These are phyloP conservation scores for Acleris emargana DNA, from an alignment of 2,888 invertebrate genomes.

Conservation along the genomic window DNA sequence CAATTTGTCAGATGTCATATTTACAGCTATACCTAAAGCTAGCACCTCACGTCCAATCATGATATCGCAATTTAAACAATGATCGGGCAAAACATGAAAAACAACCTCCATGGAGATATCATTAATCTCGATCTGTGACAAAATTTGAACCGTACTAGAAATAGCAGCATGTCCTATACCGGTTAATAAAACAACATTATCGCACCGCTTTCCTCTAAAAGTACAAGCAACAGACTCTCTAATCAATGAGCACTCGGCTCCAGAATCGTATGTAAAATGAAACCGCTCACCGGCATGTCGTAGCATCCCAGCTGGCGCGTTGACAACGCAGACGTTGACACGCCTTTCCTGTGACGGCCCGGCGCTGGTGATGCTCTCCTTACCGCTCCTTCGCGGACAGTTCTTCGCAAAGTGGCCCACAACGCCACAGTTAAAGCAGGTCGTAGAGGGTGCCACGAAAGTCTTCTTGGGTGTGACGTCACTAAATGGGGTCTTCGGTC, in stretches of 20 bases:
- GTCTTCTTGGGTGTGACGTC: too few species aligned
- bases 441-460: too few species aligned
- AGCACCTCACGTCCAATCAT: neutral
- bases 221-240: constrained; percentile 14
- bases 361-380: neutral
- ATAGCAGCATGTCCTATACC: constrained; percentile 21
- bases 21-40: too few species aligned
- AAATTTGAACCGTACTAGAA: constrained; percentile 7
- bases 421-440: too few species aligned
- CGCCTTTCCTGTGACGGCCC: neutral
- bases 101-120: constrained; percentile 1
- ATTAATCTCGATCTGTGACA: neutral
- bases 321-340: constrained; percentile 10
- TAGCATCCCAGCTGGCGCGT: constrained; percentile 5
- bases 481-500: too few species aligned
- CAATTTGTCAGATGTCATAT: too few species aligned
- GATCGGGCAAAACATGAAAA: constrained; percentile 6
- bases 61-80: constrained; percentile 6
- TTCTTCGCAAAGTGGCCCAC: too few species aligned
- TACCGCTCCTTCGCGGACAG: too few species aligned
- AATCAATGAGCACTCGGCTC: too few species aligned
- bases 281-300: constrained; percentile 10
- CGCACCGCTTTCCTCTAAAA: constrained; percentile 16
- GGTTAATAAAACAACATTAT: constrained; percentile 10
- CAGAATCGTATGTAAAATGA: constrained; percentile 12